Evolutionary conservation across 2,888 invertebrate genomes (phyloP), one percentile per base, ranked within the genome.

Genomic region (Morpho helenor): DNA sequence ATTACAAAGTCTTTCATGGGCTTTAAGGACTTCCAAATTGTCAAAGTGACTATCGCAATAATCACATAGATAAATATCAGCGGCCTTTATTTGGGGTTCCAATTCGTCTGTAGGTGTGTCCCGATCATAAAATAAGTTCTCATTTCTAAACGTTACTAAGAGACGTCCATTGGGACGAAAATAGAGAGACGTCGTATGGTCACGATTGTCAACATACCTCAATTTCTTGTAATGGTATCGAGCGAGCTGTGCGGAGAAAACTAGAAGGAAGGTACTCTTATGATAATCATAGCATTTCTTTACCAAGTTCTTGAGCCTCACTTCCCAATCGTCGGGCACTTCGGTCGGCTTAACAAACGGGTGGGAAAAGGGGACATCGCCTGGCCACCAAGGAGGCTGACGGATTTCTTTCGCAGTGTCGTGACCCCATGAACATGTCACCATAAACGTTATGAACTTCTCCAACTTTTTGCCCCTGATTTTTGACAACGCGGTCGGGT

Each of bases 1-100:
- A 60, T 86, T 87, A 68, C 91, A 91, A 50, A 89, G 81, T 75
- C 87, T 83, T 75, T 91, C 91, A 67, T 91, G 91, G 0, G 76
- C 80, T 69, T 73, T 79, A 47, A 90, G 67, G 52, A 78, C 68
- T 46, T 86, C 82, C 56, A 82, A 71, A 65, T 87, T 89, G 64
- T 94, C 92, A 75, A 95, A 92, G 79, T 94, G 94, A 60, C 94
- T 94, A 80, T 95, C 95, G 78, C 95, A 95, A 74, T 93, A 93
- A 74, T 95, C 95, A 80, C 95, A 95, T 52, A 95, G 84, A 79
- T 94, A 95, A 70, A 95, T 94, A 73, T 95, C 94, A 64, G 93
- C 84, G 62, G 93, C 88, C 71, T 93, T 93, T 46, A 92, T 84
- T 76, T 91, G 91, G 62, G 87, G 83, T 65, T 92, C 87, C 43